A percentile compares a stretch with the other conserved stretches of the same genome.
Evolutionary conservation across 2,797 vertebrate genomes (phyloP).

Genomic region (Petrocephalus sullivani): DNA sequence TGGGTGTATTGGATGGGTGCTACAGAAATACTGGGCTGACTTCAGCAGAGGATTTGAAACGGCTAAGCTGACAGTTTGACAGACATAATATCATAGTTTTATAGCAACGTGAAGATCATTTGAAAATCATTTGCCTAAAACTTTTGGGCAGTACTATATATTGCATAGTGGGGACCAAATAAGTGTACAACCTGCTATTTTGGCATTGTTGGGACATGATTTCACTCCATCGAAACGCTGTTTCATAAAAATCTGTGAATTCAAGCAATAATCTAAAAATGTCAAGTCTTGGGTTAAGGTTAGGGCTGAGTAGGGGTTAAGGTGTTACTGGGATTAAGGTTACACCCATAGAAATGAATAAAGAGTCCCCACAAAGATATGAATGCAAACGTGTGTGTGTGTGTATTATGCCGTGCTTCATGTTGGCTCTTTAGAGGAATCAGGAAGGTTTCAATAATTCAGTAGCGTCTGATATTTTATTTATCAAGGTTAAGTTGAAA

Average conservation of each 20-base stretch:
- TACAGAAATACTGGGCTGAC: too few species aligned
- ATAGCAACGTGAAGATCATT: too few species aligned
- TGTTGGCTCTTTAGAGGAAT: conserved; percentile 12
- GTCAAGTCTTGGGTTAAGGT: background rate
- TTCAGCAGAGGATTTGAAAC: too few species aligned
- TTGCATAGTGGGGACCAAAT: too few species aligned
- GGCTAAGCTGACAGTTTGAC: too few species aligned
- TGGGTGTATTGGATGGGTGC: too few species aligned
- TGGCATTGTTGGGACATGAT: too few species aligned
- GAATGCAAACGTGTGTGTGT: background rate
- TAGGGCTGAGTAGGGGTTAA: background rate
- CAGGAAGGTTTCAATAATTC: conserved; percentile 12
- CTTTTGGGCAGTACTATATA: too few species aligned
- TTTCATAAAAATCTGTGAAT: background rate
- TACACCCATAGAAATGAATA: background rate
- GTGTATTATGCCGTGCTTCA: background rate
- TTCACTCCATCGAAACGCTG: background rate
- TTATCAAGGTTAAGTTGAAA: conserved; percentile 19
- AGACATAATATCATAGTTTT: too few species aligned
- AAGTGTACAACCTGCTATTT: too few species aligned
- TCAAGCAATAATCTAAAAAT: background rate
- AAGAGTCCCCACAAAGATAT: too few species aligned
- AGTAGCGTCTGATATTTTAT: conserved; percentile 2
- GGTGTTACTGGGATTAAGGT: background rate
- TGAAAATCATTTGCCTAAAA: too few species aligned